These are phyloP conservation scores for Acanthosoma haemorrhoidale DNA, from an alignment of 2,888 invertebrate genomes.

Conservation along the genomic window DNA sequence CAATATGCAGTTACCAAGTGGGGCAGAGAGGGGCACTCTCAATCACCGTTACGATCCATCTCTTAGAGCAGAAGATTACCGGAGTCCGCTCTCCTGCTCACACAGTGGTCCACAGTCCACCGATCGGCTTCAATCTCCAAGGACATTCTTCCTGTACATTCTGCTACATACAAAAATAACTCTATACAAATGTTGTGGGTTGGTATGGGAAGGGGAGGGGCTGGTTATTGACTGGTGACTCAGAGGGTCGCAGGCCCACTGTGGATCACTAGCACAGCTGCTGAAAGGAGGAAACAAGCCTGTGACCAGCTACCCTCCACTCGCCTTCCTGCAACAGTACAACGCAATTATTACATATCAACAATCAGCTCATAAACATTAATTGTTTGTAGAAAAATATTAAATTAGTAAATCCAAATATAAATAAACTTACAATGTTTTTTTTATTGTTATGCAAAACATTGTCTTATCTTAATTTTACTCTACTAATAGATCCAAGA, in stretches of 20 bases:
- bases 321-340: slow-evolving; percentile 13
- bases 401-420: too few species aligned
- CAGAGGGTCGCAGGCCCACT: background rate
- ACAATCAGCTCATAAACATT: too few species aligned
- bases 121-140: background rate
- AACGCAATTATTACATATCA: background rate
- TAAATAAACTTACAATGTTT: too few species aligned
- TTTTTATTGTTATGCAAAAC: too few species aligned
- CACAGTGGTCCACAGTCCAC: background rate
- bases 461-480: too few species aligned
- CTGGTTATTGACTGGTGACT: too few species aligned
- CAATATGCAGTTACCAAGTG: slow-evolving; percentile 16
- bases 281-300: background rate
- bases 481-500: too few species aligned
- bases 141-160: too few species aligned
- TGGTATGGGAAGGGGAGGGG: background rate
- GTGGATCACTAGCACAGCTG: background rate
- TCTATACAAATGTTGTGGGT: background rate
- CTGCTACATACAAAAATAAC: slow-evolving; percentile 24
- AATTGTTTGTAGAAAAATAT: too few species aligned
- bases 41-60: background rate
- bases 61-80: background rate
- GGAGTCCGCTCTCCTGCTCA: background rate
- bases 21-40: background rate
- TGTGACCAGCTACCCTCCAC: slow-evolving; percentile 11